Evolutionary conservation across 2,113 vertebrate genomes (phyloP), one percentile per base, ranked within the genome.

Genomic region (Eclectus roratus): DNA sequence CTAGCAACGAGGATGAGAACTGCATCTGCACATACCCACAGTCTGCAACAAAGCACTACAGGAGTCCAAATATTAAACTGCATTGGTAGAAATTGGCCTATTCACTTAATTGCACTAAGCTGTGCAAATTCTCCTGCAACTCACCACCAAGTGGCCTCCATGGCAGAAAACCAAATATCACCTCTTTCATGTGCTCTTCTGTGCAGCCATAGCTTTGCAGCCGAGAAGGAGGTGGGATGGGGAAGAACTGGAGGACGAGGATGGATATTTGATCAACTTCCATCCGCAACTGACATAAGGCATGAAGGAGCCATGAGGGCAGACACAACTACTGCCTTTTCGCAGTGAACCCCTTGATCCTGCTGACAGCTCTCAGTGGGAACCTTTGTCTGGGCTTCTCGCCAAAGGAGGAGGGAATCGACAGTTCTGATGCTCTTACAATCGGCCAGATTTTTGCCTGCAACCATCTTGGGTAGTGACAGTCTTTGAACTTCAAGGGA

Each of bases 401-500:
- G 85, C 93, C 94, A 96, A 88, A 93, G 90, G 85, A 96, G 96
- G 91, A 96, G 94, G 92, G 94, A 95, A 95, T 95, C 53, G 25
- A 93, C 86, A 74, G 85, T 93, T 97, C 90, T 95, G 96, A 95
- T 96, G 88, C 90, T 92, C 96, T 94, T 91, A 96, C 91, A 95
- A 70, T 92, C 49, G 4, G 86, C 96, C 96, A 97, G 94, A 97
- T 95, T 97, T 94, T 96, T 96, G 93, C 94, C 94, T 96, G 92
- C 88, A 93, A 93, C 93, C 92, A 92, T 92, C 94, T 95, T 96
- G 96, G 94, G 60, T 92, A 92, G 93, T 74, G 96, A 84, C 94
- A 93, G 80, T 91, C 94, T 96, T 96, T 96, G 94, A 96, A 96
- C 88, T 96, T 96, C 94, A 96, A 97, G 93, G 85, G 94, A 94